A percentile compares a stretch with the other conserved stretches of the same genome.
Conservation (phyloP, 2,888 invertebrate genomes). For the Aspidapion aeneum region DNA sequence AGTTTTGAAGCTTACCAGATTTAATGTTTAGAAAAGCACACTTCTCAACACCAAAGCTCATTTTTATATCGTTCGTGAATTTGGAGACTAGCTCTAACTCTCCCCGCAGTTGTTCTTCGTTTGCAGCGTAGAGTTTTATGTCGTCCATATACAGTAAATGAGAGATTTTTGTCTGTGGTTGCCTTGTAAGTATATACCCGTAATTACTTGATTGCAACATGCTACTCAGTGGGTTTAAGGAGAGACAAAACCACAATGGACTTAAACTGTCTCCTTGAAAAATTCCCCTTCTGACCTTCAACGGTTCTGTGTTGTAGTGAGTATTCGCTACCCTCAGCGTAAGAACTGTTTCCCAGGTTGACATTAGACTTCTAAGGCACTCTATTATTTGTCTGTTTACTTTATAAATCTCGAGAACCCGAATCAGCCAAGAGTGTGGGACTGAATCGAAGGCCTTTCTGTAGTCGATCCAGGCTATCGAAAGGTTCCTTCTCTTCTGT, state of each 20-base stretch:
- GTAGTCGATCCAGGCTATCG: background rate
- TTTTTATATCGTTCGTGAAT: background rate
- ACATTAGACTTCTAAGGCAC: background rate
- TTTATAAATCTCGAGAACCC: background rate
- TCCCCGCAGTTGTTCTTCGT: too few species aligned
- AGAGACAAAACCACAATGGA: background rate
- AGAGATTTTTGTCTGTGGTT: background rate
- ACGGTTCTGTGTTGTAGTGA: background rate
- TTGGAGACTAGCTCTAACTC: background rate
- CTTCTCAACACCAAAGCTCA: too few species aligned
- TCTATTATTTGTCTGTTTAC: background rate
- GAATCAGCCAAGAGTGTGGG: background rate
- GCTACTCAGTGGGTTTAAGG: background rate
- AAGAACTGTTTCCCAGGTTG: background rate
- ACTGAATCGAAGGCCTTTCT: too few species aligned
- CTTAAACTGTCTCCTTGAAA: background rate
- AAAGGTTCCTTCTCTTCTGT: background rate
- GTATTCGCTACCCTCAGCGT: background rate
- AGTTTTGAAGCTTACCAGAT: too few species aligned
- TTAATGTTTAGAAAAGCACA: too few species aligned
- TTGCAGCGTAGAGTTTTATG: too few species aligned
- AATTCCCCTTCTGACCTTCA: background rate
- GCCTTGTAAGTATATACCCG: too few species aligned
- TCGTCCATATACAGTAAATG: background rate
- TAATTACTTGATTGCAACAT: too few species aligned